These are phyloP conservation scores for Atta texana DNA, from an alignment of 1,140 invertebrate genomes.

Conservation along the genomic window DNA sequence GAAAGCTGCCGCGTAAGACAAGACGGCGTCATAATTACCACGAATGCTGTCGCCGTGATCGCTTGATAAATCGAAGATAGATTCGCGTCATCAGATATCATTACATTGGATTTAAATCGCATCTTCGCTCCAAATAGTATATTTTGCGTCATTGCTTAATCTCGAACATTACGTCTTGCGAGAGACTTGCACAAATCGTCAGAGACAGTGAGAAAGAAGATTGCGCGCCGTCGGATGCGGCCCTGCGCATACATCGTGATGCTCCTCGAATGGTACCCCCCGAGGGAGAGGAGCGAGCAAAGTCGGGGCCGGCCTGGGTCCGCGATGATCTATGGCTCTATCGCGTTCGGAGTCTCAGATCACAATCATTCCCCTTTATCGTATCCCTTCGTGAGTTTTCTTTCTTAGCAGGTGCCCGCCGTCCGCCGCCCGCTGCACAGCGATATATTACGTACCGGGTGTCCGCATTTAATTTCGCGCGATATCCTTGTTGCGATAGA, in stretches of 20 bases:
- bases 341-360: slow-evolving; percentile 81
- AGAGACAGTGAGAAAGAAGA: slow-evolving; percentile 48
- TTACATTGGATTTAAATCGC: neutral
- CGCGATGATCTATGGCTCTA: slow-evolving; percentile 83
- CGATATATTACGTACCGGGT: slow-evolving; percentile 77
- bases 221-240: slow-evolving; percentile 69
- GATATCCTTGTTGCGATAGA: slow-evolving; percentile 48
- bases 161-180: neutral
- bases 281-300: slow-evolving; percentile 67
- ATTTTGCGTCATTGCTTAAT: slow-evolving; percentile 3
- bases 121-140: no score
- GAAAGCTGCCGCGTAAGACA: neutral
- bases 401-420: slow-evolving; percentile 77
- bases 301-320: slow-evolving; percentile 68
- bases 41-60: slow-evolving; percentile 8
- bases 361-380: slow-evolving; percentile 82
- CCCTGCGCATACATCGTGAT: slow-evolving; percentile 75
- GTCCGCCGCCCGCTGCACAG: slow-evolving; percentile 28
- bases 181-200: slow-evolving; percentile 1
- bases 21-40: slow-evolving; percentile 42
- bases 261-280: slow-evolving; percentile 71
- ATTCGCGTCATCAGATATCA: slow-evolving; percentile 5
- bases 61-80: slow-evolving; percentile 29
- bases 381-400: slow-evolving; percentile 78
- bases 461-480: slow-evolving; percentile 69